These are phyloP conservation scores for Megalonaias nervosa DNA, from an alignment of 1,140 invertebrate genomes.

Conservation along the genomic window DNA sequence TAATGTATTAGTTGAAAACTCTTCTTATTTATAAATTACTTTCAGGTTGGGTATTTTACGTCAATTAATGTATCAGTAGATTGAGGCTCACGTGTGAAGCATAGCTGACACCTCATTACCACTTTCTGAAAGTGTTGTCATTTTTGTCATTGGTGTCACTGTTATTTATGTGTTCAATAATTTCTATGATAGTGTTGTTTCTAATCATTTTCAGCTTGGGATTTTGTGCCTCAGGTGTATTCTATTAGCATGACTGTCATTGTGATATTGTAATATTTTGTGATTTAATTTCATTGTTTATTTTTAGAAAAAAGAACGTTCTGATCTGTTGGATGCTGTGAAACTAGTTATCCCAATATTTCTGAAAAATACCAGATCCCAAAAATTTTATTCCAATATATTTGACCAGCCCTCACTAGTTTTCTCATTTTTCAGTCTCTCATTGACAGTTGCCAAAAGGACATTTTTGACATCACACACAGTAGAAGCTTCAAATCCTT, in stretches of 20 bases:
- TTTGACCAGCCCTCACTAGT: no score
- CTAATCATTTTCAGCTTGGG: not conserved
- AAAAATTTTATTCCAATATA: no score
- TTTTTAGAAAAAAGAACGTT: conserved; percentile 4
- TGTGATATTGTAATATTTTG: not conserved
- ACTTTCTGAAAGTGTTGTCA: not conserved
- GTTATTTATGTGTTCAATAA: not conserved
- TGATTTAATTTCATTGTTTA: conserved; percentile 6
- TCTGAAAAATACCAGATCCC: no score
- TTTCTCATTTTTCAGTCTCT: no score
- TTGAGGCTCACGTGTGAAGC: no score
- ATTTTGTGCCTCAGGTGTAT: not conserved
- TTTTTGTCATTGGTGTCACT: not conserved
- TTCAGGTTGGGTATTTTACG: not conserved
- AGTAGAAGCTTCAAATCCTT: no score
- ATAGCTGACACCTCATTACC: no score
- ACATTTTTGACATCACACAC: no score
- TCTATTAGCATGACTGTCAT: not conserved
- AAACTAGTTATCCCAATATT: conserved; percentile 14
- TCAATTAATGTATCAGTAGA: not conserved
- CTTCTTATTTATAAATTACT: not conserved
- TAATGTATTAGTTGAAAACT: not conserved
- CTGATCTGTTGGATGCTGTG: not conserved
- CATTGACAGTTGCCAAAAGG: no score
- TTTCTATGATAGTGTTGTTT: not conserved